Evolutionary conservation across 2,113 vertebrate species (phyloP).

Genomic region (Climacteris rufus): DNA sequence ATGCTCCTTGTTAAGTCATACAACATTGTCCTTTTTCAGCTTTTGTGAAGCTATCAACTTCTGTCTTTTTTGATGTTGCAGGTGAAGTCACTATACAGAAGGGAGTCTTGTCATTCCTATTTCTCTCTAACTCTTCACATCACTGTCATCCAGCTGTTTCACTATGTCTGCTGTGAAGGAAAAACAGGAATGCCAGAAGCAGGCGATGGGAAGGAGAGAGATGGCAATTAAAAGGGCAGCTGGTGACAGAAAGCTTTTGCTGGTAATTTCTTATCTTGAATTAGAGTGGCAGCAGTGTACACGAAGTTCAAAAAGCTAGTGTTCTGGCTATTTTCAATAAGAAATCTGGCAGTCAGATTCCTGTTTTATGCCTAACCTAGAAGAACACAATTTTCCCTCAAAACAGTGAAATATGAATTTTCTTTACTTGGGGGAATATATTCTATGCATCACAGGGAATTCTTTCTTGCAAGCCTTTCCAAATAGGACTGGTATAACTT

Average conservation of each 20-base stretch:
- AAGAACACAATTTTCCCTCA: neutral
- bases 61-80: neutral
- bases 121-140: neutral
- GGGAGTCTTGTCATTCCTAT: neutral
- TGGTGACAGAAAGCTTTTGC: neutral
- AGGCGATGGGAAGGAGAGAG: neutral
- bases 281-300: neutral
- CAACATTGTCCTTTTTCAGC: neutral
- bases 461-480: neutral
- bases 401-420: neutral
- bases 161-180: neutral
- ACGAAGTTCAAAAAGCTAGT: neutral
- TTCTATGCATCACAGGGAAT: neutral
- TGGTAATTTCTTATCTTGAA: neutral
- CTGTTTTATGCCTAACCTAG: neutral
- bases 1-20: neutral
- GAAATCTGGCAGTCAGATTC: neutral
- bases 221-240: neutral
- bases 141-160: neutral
- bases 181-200: neutral
- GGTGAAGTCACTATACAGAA: neutral
- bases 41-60: neutral
- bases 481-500: fast-evolving
- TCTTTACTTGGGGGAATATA: neutral
- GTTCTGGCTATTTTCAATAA: neutral